A percentile compares a stretch with the other conserved stretches of the same genome.
Conservation (phyloP, 2,113 vertebrate genomes). For the Cygnus buccinator region DNA sequence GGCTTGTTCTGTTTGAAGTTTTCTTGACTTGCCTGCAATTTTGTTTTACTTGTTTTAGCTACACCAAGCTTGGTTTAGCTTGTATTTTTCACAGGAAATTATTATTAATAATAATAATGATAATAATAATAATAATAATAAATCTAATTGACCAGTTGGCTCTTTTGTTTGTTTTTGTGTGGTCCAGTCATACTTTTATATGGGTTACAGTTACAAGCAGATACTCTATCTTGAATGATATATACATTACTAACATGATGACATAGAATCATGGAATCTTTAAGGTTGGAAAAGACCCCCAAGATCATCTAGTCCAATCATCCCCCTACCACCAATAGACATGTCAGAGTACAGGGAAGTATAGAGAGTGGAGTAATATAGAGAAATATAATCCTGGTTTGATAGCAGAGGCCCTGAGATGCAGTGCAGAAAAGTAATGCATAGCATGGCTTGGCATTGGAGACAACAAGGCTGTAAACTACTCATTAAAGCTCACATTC, state of each 20-base stretch:
- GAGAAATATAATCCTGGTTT: not conserved
- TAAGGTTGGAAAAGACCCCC: too few species aligned
- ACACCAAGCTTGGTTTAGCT: not conserved
- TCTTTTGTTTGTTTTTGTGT: not conserved
- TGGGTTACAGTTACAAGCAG: not conserved
- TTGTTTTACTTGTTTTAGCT: not conserved
- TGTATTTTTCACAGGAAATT: not conserved
- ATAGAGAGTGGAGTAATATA: not conserved
- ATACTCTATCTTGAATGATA: not conserved
- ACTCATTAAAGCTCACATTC: not conserved
- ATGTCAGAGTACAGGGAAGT: too few species aligned
- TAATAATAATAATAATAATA: too few species aligned
- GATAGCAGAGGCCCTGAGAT: not conserved
- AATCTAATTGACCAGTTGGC: too few species aligned
- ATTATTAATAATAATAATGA: too few species aligned
- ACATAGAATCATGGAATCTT: not conserved
- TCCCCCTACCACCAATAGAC: too few species aligned
- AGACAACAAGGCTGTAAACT: not conserved
- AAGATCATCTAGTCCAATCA: too few species aligned
- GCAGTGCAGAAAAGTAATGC: not conserved
- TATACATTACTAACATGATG: not conserved
- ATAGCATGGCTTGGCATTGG: not conserved
- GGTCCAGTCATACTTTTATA: not conserved
- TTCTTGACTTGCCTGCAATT: not conserved
- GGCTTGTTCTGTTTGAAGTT: not conserved